Base-by-base conservation (phyloP, 2,888 invertebrate genomes). In the Andrena hattorfiana region DNA sequence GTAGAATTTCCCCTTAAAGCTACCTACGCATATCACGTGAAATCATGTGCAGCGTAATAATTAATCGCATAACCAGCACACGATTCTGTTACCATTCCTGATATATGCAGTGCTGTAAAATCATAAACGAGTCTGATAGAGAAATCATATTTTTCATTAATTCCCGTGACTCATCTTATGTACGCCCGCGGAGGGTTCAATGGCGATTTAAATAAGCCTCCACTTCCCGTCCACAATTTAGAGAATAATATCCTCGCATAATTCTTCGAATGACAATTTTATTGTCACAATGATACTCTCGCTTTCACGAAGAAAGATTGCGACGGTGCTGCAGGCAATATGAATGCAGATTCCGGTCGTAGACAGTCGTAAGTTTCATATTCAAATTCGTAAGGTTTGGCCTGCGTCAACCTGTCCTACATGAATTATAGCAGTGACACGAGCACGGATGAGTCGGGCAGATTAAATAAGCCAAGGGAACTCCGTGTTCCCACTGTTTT, bases 341-440 rank as follows among this genome's bases (percentile, higher is more conserved):
- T 83, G 84, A 84, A 88, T 88, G 86, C 85, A 88, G 86, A 88
- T 88, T 85, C 74, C 75, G 42, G n/a, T 70, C 77, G 76, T 80
- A 73, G 86, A 84, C 82, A 77, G 83, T 84, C 88, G 78, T 86
- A 88, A 88, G 86, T 88, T 74, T 86, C 81, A 48, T 88, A 88
- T 88, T 88, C 79, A 88, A 88, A 88, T 88, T 81, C 79, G 74
- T 63, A 69, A 84, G 85, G 88, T 85, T 84, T 69, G 82, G 76
- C 84, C 80, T 83, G 72, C 71, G 82, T 79, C 77, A 64, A 74
- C 70, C 78, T 78, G 83, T 83, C 86, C 79, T 48, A 51, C 74
- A 63, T 86, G 87, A 87, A 79, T 87, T 87, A 87, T 87, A 71
- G 82, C 84, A 62, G 81, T 81, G 86, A 85, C 85, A 85, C 81